Evolutionary conservation across 2,797 vertebrate genomes (phyloP).

Genomic region (Siniperca undulata): DNA sequence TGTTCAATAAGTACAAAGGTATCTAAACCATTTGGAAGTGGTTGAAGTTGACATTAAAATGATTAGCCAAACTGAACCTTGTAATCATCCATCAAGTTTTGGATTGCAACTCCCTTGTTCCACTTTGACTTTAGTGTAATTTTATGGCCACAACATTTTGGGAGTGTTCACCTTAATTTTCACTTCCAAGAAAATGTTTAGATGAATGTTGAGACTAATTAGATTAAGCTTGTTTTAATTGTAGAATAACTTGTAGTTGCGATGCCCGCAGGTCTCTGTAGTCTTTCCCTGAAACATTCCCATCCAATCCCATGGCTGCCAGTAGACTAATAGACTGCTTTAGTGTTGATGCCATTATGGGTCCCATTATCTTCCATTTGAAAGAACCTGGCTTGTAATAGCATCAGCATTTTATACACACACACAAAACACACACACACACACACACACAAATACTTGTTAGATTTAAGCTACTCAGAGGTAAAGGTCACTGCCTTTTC

Average conservation of each 20-base stretch:
- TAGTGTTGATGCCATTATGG: constrained; percentile 23
- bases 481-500: constrained; percentile 25
- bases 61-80: background rate
- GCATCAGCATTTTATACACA: background rate
- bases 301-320: background rate
- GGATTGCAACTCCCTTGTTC: background rate
- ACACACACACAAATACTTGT: constrained; percentile 21
- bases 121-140: background rate
- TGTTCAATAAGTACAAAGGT: background rate
- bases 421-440: background rate
- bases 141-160: background rate
- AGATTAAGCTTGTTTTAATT: constrained; percentile 1
- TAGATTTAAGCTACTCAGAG: constrained; percentile 5
- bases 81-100: background rate
- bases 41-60: background rate
- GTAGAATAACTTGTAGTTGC: background rate
- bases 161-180: background rate
- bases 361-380: constrained; percentile 41
- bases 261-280: background rate
- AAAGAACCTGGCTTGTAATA: constrained; percentile 26
- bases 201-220: constrained; percentile 1
- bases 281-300: constrained; percentile 10
- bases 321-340: constrained; percentile 25
- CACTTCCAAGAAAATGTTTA: background rate
- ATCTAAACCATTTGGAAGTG: background rate